A percentile compares a stretch with the other conserved stretches of the same genome.
phyloP scores from a whole-genome alignment of 2,113 vertebrate species.

The Toxotes chatareus region DNA sequence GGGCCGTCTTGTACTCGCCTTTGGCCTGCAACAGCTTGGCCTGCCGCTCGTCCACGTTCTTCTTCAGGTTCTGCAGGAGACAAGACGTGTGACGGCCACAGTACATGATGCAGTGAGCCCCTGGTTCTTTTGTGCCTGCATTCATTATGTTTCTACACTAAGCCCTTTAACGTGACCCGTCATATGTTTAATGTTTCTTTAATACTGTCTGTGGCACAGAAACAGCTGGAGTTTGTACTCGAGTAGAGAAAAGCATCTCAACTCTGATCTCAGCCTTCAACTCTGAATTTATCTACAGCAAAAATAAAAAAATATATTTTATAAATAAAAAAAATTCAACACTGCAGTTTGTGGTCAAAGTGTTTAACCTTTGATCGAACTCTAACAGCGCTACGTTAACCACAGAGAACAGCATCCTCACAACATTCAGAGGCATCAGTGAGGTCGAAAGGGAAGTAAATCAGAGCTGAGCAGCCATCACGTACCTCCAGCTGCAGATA shows the following conservation, averaged over 20 bases:
- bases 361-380: background rate
- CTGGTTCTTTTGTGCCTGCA: too few relatives aligned
- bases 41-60: conserved; percentile 95
- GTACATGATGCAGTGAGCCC: too few relatives aligned
- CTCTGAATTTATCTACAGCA: background rate
- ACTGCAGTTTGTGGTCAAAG: background rate
- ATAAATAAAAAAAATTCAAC: too few relatives aligned
- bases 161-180: too few relatives aligned
- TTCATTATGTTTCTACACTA: too few relatives aligned
- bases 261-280: background rate
- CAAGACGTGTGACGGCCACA: background rate
- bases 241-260: background rate
- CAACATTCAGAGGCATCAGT: background rate
- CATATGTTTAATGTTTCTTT: too few relatives aligned
- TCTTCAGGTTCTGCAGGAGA: conserved; percentile 91
- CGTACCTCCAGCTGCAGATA: conserved; percentile 96
- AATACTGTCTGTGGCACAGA: too few relatives aligned
- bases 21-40: conserved; percentile 91
- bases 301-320: too few relatives aligned
- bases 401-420: background rate
- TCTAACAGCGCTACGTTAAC: background rate
- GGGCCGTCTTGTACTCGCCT: conserved; percentile 92
- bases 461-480: background rate
- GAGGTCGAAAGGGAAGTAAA: background rate
- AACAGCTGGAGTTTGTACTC: too few relatives aligned